Base-by-base conservation (phyloP, 2,113 vertebrate species). In the Kryptolebias marmoratus region DNA sequence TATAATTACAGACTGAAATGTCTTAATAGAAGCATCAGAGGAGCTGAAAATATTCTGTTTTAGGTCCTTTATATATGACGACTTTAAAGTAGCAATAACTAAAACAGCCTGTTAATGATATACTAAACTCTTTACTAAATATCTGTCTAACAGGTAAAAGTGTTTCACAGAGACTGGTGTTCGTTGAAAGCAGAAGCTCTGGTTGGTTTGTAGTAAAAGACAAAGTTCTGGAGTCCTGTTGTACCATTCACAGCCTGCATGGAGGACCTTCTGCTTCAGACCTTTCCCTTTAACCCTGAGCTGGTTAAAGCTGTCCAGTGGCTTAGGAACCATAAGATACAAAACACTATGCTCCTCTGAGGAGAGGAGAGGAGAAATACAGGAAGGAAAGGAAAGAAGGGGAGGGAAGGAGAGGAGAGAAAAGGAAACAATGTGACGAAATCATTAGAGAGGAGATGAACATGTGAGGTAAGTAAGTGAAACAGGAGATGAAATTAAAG, bases 251-350 rank as follows among this genome's bases (percentile, higher is more conserved):
- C 93, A 91, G 94, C 95, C 95, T 93, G 94, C 93, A 89, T 93
- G 94, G 93, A 96, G 95, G 89, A 95, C 93, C 93, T 96, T 97
- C 94, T 94, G 92, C 92, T 91, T 96, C 90, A 96, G 94, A 89
- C 94, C 95, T 90, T 94, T 95, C 88, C 95, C 95, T 89, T 96
- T 97, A 95, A 96, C 95, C 90, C 95, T 96, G 92, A 95, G 94
- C 90, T 94, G 94, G 93, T 95, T 95, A 91, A 95, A 94, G 94
- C 90, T 95, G 95, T 97, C 96, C 95, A 95, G 84, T 81, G 94
- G 96, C 93, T 97, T 96, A 92, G 96, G 95, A 89, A 96, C 95
- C 93, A 95, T 95, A 85, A 96, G 93, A 95, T 93, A 96, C 94
- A 96, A 91, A 88, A 92, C 93, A 94, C 94, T 95, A 90, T 95